phyloP scores from a whole-genome alignment of 2,113 vertebrate genomes.

The Cepphus grylle region DNA sequence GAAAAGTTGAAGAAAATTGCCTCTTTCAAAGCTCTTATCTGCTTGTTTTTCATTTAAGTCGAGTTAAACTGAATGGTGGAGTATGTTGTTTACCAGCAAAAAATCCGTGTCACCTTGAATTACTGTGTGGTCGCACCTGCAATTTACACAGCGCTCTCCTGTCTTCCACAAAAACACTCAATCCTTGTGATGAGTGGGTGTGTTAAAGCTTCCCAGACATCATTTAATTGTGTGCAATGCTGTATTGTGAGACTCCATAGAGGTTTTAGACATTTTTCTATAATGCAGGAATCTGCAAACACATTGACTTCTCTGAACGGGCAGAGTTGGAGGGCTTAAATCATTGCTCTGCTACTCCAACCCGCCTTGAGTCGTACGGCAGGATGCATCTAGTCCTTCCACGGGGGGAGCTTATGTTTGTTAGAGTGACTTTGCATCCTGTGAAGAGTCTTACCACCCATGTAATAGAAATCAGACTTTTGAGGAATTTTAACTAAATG shows the following conservation, averaged over 20 bases:
- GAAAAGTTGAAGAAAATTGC: constrained; percentile 10
- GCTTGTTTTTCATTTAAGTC: background rate
- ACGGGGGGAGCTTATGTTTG: rapidly evolving
- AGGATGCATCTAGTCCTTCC: background rate
- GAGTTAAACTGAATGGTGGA: background rate
- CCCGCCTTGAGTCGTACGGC: rapidly evolving
- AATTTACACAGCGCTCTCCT: background rate
- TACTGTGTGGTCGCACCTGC: background rate
- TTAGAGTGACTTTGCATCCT: rapidly evolving
- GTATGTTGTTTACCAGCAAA: constrained; percentile 7
- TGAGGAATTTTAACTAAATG: background rate
- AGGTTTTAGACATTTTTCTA: background rate
- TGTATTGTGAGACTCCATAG: background rate
- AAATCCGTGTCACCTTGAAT: background rate
- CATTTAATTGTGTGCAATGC: background rate
- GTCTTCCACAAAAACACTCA: background rate
- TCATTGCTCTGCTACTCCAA: background rate
- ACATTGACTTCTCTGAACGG: background rate
- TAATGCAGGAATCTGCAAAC: background rate
- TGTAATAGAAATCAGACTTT: background rate
- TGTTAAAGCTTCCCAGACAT: background rate
- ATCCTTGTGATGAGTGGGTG: background rate
- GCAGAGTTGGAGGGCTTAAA: background rate
- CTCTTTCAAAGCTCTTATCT: background rate
- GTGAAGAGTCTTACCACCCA: background rate